Conservation (phyloP, 2,113 vertebrate genomes). For the Epinephelus fuscoguttatus region DNA sequence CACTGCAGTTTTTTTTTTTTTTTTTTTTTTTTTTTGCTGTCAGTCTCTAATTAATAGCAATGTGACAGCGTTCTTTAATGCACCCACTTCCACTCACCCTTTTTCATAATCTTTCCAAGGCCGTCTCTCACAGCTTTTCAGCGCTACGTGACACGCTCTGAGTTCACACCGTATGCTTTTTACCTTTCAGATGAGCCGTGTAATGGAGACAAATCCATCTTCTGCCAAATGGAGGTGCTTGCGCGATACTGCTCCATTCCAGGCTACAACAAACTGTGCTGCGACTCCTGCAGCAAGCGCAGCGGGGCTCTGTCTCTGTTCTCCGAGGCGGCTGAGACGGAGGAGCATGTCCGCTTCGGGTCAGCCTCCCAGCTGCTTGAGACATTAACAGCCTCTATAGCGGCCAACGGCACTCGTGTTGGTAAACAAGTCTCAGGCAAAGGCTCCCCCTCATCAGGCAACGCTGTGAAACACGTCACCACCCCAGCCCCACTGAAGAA, state of each 20-base stretch:
- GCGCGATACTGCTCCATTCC: conserved; percentile 97
- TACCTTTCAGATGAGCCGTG: conserved; percentile 93
- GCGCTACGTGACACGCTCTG: neutral
- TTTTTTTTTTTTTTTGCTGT: neutral
- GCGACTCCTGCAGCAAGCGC: conserved; percentile 91
- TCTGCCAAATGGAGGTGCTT: conserved; percentile 98
- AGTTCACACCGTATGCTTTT: conserved; percentile 8
- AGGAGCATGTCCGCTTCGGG: conserved; percentile 80
- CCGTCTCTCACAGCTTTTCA: neutral
- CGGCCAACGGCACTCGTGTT: conserved; percentile 60
- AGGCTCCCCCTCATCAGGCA: conserved; percentile 1
- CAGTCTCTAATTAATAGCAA: conserved; percentile 2
- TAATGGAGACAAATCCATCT: conserved; percentile 95
- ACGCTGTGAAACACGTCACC: conserved; percentile 27
- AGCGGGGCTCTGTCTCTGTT: conserved; percentile 81
- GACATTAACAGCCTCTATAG: conserved; percentile 64
- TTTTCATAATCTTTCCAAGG: neutral
- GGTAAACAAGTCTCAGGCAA: conserved; percentile 52
- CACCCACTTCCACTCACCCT: neutral
- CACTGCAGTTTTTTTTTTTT: no score
- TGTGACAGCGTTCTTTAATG: neutral
- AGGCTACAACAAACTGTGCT: conserved; percentile 95
- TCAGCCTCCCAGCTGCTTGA: conserved; percentile 75
- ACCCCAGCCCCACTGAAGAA: conserved; percentile 64
- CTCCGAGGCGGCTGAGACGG: conserved; percentile 79